Conservation (phyloP, 2,113 vertebrate genomes). For the Marcusenius ussheri region DNA sequence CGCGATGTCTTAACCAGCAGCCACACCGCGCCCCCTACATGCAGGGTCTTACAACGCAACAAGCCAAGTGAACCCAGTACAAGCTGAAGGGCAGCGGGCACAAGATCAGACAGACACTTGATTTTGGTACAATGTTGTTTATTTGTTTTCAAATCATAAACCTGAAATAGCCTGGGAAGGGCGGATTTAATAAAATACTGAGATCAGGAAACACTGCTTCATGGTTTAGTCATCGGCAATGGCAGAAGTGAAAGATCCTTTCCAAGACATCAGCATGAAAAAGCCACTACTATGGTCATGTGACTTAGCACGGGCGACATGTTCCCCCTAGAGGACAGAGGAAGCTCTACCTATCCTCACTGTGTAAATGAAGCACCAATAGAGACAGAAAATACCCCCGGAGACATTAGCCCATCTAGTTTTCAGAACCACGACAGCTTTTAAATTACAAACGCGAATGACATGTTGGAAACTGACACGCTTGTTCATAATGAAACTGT, state of each 20-base stretch:
- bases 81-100: background rate
- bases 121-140: constrained; percentile 7
- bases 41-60: background rate
- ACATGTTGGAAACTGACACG: background rate
- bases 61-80: background rate
- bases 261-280: background rate
- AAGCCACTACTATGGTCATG: background rate
- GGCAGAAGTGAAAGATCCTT: background rate
- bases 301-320: background rate
- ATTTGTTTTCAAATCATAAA: background rate
- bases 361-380: background rate
- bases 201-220: background rate
- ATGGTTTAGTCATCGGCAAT: background rate
- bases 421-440: background rate
- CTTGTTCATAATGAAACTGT: background rate
- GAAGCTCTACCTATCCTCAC: background rate
- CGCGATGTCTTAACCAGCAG: background rate
- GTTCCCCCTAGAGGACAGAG: background rate
- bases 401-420: background rate
- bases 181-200: constrained; percentile 3
- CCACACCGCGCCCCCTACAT: background rate
- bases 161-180: background rate
- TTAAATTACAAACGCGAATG: background rate
- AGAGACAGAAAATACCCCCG: background rate
- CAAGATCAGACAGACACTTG: background rate